Conservation (phyloP, 2,888 invertebrate genomes). For the Mechanitis mazaeus region DNA sequence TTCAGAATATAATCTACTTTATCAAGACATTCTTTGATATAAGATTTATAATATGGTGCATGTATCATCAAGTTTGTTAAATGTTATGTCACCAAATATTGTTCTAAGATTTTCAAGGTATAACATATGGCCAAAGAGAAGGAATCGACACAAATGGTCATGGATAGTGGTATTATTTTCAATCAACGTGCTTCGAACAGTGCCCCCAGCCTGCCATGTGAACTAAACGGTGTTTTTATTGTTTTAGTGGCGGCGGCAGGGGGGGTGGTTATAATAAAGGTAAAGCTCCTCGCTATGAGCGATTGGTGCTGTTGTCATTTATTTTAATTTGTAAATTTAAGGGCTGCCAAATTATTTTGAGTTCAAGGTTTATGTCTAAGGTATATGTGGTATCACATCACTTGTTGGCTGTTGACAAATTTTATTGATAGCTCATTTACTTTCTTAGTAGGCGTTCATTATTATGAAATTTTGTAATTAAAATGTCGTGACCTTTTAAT, state of each 20-base stretch:
- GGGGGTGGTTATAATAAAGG: conserved; percentile 98
- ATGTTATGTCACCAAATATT: conserved; percentile 32
- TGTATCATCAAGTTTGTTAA: conserved; percentile 26
- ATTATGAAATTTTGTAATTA: no score
- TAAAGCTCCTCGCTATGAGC: conserved; percentile 88
- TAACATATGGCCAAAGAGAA: conserved; percentile 77
- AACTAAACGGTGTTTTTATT: conserved; percentile 87
- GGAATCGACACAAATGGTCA: conserved; percentile 73
- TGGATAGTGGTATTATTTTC: conserved; percentile 71
- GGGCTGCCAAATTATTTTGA: conserved; percentile 67
- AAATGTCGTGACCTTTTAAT: neutral
- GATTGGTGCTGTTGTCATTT: conserved; percentile 84
- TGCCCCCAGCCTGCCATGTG: conserved; percentile 78
- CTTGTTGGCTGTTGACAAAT: conserved; percentile 49
- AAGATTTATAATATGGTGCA: conserved; percentile 18
- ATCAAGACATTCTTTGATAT: conserved; percentile 25
- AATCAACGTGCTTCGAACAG: conserved; percentile 75
- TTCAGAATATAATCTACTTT: conserved; percentile 21
- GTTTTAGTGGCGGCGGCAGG: conserved; percentile 96
- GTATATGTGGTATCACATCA: conserved; percentile 22
- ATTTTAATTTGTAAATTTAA: conserved; percentile 67
- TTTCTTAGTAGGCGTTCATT: no score
- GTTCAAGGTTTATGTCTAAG: conserved; percentile 16
- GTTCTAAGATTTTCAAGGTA: conserved; percentile 73
- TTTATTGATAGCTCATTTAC: neutral